Base-by-base conservation (phyloP, 2,888 invertebrate genomes). In the Mythimna loreyi region DNA sequence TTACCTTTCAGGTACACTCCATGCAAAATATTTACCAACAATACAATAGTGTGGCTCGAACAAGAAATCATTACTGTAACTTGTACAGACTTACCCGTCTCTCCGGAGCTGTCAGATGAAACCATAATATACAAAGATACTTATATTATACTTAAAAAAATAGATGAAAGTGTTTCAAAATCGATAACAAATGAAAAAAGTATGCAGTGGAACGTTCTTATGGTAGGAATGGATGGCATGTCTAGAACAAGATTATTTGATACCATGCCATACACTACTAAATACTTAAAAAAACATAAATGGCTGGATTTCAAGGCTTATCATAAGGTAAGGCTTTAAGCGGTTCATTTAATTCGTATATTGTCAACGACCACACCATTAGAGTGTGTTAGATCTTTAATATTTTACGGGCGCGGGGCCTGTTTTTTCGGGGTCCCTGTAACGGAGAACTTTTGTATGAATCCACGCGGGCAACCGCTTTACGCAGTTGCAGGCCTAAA, bases 211-310 rank as follows among this genome's bases (percentile, higher is more conserved):
- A 96, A 96, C 74, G 96, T 98, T 5, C 92, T 98, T n/a, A 91
- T 98, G 82, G 88, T 99, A 28, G 98, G 98, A 30, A 97, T 99
- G 81, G 98, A 98, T 85, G 98, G 98, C 60, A 97, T 98, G 77
- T 98, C 98, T 0, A 96, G 98, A 61, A 96, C 97, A 16, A 98
- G 98, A 91, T 96, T 98, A 63, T 96, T 97, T 33, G 96, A 98
- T 43, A 97, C 97, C 21, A 97, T 98, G 97, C 98, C 98, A 1
- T 95, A 96, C 82, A 98, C 98, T 0, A 94, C 96, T 1, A 91
- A 96, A 59, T 97, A 97, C 88, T 93, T 99, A 40, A 93, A 96
- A 30, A 93, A 96, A 28, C 96, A 97, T 58, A 96, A 96, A 57
- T 98, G 98, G 96, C 92, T 98, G 62, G 97, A 97, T 81, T 95